Evolutionary conservation across 2,113 vertebrate species (phyloP), one percentile per base, ranked within the genome.

Genomic region (Grallaria varia): DNA sequence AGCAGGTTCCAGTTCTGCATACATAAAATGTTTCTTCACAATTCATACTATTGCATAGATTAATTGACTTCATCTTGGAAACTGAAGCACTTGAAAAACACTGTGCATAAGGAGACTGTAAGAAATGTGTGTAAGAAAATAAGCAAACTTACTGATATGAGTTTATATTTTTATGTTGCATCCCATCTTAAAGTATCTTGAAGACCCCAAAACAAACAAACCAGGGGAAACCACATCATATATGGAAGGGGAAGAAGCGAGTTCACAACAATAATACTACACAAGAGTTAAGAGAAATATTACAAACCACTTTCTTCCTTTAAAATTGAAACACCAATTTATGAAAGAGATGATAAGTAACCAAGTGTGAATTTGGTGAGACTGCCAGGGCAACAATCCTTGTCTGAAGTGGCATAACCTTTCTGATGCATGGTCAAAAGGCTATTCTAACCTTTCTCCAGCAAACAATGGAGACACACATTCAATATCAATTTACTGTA

Each of bases 271-370:
- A 30, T 24, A 71, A n/a, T 52, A 55, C 16, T 69, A 42, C 45
- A 39, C 14, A 67, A 66, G 24, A 53, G n/a, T 72, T 84, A 75
- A 77, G 35, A 81, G 31, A 80, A 92, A 71, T 39, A 40, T 27
- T 89, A 30, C 33, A 67, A 83, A 81, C 24, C 6, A 60, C 35
- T 66, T 81, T 42, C 37, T 85, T 73, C 17, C n/a, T 68, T 58
- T 58, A 60, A 92, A 83, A 90, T 35, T 59, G 21, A 50, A 81
- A 63, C 8, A 45, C 23, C 42, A 45, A 23, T 92, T 93, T 78
- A 90, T 59, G 45, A 69, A 77, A 81, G 19, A 76, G 20, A 67
- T 35, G 73, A 56, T 68, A 94, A 56, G 72, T 50, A 90, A 80
- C 45, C 27, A 77, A 66, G 39, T 40, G 12, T 59, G 52, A 95